phyloP scores from a whole-genome alignment of 2,113 vertebrate genomes.

The Tichodroma muraria region DNA sequence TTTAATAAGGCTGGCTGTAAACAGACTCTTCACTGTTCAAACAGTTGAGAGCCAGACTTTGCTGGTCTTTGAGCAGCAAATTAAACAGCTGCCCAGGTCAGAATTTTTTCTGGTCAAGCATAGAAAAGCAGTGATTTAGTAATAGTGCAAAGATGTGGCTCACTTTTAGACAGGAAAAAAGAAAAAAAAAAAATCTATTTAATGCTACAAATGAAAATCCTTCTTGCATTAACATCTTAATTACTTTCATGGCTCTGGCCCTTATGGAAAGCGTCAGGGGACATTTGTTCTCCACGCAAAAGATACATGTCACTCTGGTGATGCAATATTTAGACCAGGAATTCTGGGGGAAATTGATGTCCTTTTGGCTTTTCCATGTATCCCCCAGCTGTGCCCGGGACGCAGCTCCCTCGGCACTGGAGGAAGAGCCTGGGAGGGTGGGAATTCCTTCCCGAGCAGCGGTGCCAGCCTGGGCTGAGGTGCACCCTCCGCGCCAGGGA shows the following conservation, averaged over 20 bases:
- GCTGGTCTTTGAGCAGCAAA: slow-evolving; percentile 26
- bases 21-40: slow-evolving; percentile 48
- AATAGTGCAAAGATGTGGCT: background rate
- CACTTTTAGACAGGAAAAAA: background rate
- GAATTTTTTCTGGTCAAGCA: background rate
- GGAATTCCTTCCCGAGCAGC: background rate
- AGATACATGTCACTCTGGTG: rapidly evolving
- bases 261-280: background rate
- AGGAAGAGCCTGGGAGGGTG: background rate
- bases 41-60: slow-evolving; percentile 36
- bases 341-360: background rate
- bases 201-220: background rate
- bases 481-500: no score
- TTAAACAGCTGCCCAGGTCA: slow-evolving; percentile 25
- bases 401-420: background rate
- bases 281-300: background rate
- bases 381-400: background rate
- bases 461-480: background rate
- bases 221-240: background rate
- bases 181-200: background rate
- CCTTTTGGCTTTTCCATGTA: background rate
- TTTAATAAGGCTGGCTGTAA: slow-evolving; percentile 51
- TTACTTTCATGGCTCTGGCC: background rate
- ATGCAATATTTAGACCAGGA: background rate
- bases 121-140: background rate